A percentile compares a stretch with the other conserved stretches of the same genome.
Evolutionary conservation across 2,888 invertebrate genomes (phyloP).

Genomic region (Hypsopygia costalis): DNA sequence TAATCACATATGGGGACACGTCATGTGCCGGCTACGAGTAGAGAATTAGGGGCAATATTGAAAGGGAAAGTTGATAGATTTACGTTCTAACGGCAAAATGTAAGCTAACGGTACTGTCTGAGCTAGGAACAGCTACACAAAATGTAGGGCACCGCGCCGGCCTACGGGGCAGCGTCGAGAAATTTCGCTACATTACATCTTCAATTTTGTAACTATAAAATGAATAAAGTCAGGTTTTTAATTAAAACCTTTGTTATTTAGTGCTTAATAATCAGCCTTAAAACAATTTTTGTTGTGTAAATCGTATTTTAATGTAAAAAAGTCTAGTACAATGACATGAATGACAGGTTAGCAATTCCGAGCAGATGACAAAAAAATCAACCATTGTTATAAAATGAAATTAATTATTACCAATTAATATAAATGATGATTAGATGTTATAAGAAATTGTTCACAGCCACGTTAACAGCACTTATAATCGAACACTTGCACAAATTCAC

Average conservation of each 20-base stretch:
- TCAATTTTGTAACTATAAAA: conserved; percentile 9
- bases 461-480: conserved; percentile 51
- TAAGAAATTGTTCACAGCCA: conserved; percentile 46
- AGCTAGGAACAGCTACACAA: conserved; percentile 18
- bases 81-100: conserved; percentile 33
- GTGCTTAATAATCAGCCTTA: no score
- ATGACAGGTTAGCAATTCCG: conserved; percentile 2
- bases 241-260: background rate
- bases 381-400: conserved; percentile 12
- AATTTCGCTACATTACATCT: conserved; percentile 43
- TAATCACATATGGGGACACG: conserved; percentile 46
- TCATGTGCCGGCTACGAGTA: conserved; percentile 31
- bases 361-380: conserved; percentile 3
- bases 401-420: conserved; percentile 40
- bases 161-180: conserved; percentile 48
- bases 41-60: conserved; percentile 16
- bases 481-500: conserved; percentile 47
- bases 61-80: conserved; percentile 37
- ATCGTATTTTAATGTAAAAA: conserved; percentile 2
- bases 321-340: conserved; percentile 1
- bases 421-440: conserved; percentile 26
- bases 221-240: conserved; percentile 2
- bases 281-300: no score
- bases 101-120: conserved; percentile 40
- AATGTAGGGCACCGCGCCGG: conserved; percentile 54